Evolutionary conservation across 2,888 invertebrate species (phyloP), one percentile per base, ranked within the genome.

Genomic region (Stegana nigrithorax): DNA sequence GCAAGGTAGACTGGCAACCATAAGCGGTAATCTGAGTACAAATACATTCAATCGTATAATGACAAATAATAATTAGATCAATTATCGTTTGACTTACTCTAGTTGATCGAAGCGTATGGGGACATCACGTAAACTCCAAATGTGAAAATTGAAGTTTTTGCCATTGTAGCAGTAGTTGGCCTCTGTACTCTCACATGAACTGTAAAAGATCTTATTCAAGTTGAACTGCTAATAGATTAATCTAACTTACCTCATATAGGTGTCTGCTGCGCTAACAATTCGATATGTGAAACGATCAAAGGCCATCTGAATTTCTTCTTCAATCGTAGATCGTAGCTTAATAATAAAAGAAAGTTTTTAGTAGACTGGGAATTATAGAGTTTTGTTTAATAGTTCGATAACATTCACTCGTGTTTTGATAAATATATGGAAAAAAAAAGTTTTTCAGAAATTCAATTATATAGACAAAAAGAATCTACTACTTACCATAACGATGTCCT

Each of bases 121-220:
- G 0, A 81, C 75, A 70, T 84, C 74, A 27, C 71, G 69, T 0
- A 84, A 59, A 26, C 78, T 71, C 84, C 84, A 84, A 7, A 84
- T 56, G 51, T 84, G 79, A 5, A 80, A 67, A 21, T 71, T 57
- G 25, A 72, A 84, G 23, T 78, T 62, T 1, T 62, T 12, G 4
- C 66, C 67, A 10, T 64, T 44, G 50, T 75, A 80, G 26, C 63
- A 69, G 67, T 81, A 84, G 27, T 71, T 69, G 2, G 75, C 62
- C 3, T 69, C 65, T 0, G 67, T 59, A 1, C 71, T 72, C 25
- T 74, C 70, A 1, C 66, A 44, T 3, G 67, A 44, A 3, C 80
- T 80, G 12, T 12, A n/a, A 45, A 19, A 1, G 44, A 17, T 17
- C 4, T 8, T 23, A 21, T 29, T 19, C 12, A 57, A 44, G 12